Conservation (phyloP, 2,797 vertebrate species). For the Yasuhikotakia modesta region DNA sequence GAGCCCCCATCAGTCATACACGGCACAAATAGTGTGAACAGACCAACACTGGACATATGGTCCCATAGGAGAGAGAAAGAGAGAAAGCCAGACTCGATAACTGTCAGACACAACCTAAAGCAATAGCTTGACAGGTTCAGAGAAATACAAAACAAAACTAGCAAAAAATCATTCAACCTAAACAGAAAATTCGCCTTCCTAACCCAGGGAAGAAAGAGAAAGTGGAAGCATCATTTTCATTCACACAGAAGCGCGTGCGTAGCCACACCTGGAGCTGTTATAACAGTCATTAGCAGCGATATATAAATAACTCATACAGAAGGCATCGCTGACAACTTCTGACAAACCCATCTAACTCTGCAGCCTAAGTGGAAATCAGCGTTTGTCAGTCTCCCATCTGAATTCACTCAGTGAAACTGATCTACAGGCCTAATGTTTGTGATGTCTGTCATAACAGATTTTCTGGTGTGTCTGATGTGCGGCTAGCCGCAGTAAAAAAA, state of each 20-base stretch:
- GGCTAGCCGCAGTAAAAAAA: neutral
- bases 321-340: constrained; percentile 17
- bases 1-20: constrained; percentile 43
- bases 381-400: constrained; percentile 30
- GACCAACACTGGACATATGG: constrained; percentile 14
- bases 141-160: neutral
- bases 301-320: constrained; percentile 51
- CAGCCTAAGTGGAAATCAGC: constrained; percentile 30
- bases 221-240: constrained; percentile 16
- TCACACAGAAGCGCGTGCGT: constrained; percentile 19
- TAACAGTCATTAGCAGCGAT: constrained; percentile 54
- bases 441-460: neutral
- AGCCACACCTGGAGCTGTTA: constrained; percentile 47
- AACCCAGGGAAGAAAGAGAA: neutral
- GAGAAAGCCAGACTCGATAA: constrained; percentile 47
- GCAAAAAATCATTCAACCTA: constrained; percentile 1
- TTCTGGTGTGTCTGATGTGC: neutral
- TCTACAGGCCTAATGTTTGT: neutral
- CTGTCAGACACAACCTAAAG: constrained; percentile 23
- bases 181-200: constrained; percentile 3
- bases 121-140: constrained; percentile 9
- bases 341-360: constrained; percentile 37
- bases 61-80: constrained; percentile 23
- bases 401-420: constrained; percentile 27
- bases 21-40: constrained; percentile 17